Evolutionary conservation across 2,888 invertebrate genomes (phyloP).

Genomic region (Leptopilina myrica): DNA sequence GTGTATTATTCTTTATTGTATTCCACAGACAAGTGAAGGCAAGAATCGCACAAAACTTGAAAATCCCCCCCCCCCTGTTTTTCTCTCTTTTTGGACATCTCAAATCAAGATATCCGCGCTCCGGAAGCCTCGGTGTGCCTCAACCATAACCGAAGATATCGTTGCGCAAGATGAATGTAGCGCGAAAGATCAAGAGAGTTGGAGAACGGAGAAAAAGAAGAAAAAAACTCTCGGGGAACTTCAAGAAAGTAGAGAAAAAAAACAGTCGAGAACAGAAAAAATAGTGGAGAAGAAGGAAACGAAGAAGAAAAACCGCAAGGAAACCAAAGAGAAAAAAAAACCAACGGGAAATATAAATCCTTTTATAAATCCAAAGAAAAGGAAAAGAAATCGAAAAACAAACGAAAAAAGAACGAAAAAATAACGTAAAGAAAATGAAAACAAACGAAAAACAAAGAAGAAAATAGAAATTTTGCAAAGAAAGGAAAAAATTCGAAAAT

Average conservation of each 20-base stretch:
- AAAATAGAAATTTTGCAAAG: too few relatives aligned
- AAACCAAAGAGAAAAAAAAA: neutral
- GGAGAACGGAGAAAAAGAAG: slow-evolving; percentile 6
- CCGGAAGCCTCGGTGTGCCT: slow-evolving; percentile 15
- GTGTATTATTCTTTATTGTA: slow-evolving; percentile 33
- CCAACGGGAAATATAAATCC: too few relatives aligned
- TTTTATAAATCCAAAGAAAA: too few relatives aligned
- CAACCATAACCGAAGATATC: slow-evolving; percentile 42
- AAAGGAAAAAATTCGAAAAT: too few relatives aligned
- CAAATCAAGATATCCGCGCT: slow-evolving; percentile 28
- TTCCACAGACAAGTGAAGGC: slow-evolving; percentile 15
- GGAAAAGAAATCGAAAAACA: too few relatives aligned
- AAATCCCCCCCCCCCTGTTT: slow-evolving; percentile 4
- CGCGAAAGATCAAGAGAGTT: slow-evolving; percentile 8
- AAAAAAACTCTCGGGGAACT: neutral
- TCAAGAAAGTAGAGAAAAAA: neutral
- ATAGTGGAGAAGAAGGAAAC: too few relatives aligned
- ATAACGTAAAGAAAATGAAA: too few relatives aligned
- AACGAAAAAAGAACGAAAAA: too few relatives aligned
- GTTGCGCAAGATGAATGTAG: slow-evolving; percentile 29
- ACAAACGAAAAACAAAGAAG: neutral
- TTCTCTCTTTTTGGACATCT: slow-evolving; percentile 26
- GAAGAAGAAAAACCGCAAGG: too few relatives aligned
- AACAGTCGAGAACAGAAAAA: neutral
- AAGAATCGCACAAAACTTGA: slow-evolving; percentile 25